Evolutionary conservation across 2,888 invertebrate species (phyloP).

Genomic region (Chalcis sispes): DNA sequence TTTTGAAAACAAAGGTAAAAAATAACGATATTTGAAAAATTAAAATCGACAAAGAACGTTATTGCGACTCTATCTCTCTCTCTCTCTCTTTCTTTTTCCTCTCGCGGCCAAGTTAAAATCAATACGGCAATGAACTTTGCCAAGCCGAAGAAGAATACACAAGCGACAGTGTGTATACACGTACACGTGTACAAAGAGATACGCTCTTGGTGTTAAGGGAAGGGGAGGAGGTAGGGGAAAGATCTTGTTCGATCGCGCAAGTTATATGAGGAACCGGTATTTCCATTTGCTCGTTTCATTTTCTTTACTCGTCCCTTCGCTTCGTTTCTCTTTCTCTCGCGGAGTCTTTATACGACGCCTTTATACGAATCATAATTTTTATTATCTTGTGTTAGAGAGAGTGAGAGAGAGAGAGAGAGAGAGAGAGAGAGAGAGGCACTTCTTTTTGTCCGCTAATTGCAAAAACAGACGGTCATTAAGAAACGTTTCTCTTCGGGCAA

Average conservation of each 20-base stretch:
- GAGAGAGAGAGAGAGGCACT: conserved; percentile 9
- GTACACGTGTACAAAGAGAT: too few relatives aligned
- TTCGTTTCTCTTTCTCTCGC: not conserved
- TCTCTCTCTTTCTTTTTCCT: too few relatives aligned
- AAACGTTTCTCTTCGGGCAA: conserved; percentile 18
- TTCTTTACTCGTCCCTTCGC: not conserved
- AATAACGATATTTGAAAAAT: not conserved
- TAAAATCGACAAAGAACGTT: too few relatives aligned
- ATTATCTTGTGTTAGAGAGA: conserved; percentile 52
- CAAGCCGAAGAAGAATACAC: not conserved
- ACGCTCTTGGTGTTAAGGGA: too few relatives aligned
- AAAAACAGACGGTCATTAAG: conserved; percentile 55
- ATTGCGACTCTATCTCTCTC: too few relatives aligned
- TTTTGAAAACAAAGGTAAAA: too few relatives aligned
- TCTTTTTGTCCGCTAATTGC: conserved; percentile 55
- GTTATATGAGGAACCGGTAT: conserved; percentile 53
- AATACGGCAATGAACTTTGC: conserved; percentile 5
- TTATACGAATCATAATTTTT: conserved; percentile 58
- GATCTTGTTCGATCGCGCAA: not conserved
- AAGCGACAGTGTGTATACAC: not conserved
- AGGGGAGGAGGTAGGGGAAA: too few relatives aligned
- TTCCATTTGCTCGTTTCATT: conserved; percentile 44
- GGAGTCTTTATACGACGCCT: conserved; percentile 27
- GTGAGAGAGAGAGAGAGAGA: too few relatives aligned
- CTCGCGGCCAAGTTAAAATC: too few relatives aligned